phyloP scores from a whole-genome alignment of 2,888 invertebrate species.

The Podotricha telesiphe region DNA sequence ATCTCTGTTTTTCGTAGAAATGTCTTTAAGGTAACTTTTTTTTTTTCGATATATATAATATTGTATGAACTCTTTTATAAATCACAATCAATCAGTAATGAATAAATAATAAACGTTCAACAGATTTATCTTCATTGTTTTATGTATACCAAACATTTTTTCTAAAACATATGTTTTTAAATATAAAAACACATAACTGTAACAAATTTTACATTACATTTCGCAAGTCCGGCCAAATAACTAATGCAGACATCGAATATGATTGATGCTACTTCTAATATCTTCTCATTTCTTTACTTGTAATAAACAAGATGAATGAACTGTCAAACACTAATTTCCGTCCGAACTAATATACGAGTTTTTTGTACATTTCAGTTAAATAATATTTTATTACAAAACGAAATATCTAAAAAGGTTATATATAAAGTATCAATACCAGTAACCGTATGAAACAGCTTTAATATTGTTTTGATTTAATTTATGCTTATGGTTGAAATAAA shows the following conservation, averaged over 20 bases:
- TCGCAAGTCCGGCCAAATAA: not conserved
- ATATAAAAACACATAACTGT: not conserved
- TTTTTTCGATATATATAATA: too few species aligned
- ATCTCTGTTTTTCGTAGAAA: not conserved
- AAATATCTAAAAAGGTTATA: not conserved
- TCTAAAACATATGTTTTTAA: too few species aligned
- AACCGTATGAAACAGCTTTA: not conserved
- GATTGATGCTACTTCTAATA: constrained; percentile 41
- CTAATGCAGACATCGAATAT: not conserved
- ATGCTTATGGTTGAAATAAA: not conserved
- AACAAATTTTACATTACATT: not conserved
- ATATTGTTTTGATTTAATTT: too few species aligned
- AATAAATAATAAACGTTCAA: too few species aligned
- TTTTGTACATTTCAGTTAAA: not conserved
- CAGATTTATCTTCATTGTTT: too few species aligned
- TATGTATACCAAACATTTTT: too few species aligned
- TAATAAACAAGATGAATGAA: constrained; percentile 79
- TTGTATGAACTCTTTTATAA: too few species aligned
- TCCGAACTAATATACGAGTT: constrained; percentile 49
- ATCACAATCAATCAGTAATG: too few species aligned
- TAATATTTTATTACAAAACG: not conserved
- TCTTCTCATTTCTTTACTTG: constrained; percentile 1
- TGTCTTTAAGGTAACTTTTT: too few species aligned
- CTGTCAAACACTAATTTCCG: constrained; percentile 73
- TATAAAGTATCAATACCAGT: not conserved